Conservation (phyloP, 2,888 invertebrate genomes). For the Tribolium freemani region DNA sequence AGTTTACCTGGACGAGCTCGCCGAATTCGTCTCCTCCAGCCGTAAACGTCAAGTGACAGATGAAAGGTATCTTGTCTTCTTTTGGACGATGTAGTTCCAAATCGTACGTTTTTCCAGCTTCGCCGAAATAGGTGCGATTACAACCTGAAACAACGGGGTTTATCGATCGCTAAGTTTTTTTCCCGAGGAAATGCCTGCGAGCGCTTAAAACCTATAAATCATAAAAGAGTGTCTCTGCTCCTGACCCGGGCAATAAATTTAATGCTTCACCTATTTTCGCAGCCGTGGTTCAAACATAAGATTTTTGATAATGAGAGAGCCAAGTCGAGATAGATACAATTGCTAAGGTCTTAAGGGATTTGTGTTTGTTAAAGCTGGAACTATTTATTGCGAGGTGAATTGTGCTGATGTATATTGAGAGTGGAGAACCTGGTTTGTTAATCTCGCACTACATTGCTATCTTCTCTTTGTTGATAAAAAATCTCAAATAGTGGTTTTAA, state of each 20-base stretch:
- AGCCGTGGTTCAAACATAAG: background rate
- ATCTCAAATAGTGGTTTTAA: background rate
- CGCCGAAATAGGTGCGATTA: slow-evolving; percentile 92
- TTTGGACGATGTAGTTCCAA: slow-evolving; percentile 88
- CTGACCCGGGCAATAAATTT: slow-evolving; percentile 27
- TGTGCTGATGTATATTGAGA: background rate
- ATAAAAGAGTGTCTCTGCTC: slow-evolving; percentile 29
- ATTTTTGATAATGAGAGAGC: slow-evolving; percentile 1
- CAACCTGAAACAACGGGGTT: slow-evolving; percentile 74
- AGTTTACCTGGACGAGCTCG: slow-evolving; percentile 86
- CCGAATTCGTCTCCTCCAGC: slow-evolving; percentile 87
- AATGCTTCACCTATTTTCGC: background rate
- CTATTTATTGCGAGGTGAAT: background rate
- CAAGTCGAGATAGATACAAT: background rate
- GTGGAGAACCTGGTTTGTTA: background rate
- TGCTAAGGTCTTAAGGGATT: background rate
- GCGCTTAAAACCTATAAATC: slow-evolving; percentile 24
- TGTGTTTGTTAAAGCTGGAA: background rate
- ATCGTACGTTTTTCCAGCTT: slow-evolving; percentile 89
- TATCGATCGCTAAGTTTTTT: slow-evolving; percentile 12
- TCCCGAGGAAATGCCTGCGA: background rate
- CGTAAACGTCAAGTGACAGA: slow-evolving; percentile 88
- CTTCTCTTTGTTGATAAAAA: background rate
- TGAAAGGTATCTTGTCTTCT: slow-evolving; percentile 88
- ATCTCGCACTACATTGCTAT: background rate